Base-by-base conservation (phyloP, 1,140 invertebrate species). In the Carposina sasakii region DNA sequence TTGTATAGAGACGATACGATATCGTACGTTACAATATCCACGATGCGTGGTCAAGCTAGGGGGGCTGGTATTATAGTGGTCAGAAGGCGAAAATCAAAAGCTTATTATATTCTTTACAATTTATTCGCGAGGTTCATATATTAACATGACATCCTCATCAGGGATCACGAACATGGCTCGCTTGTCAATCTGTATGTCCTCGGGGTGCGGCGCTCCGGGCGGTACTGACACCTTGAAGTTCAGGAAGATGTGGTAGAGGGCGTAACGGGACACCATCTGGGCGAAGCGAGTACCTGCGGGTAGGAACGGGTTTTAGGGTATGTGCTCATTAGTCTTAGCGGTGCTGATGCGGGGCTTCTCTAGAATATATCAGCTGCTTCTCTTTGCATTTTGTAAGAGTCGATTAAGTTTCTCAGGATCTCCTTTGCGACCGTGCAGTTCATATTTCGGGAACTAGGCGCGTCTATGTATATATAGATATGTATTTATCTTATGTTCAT, bases 201-300 rank as follows among this genome's bases (percentile, higher is more conserved):
- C n/a, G 2, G 33, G 34, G 10, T 1, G 2, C 2, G 44, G 31
- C 1, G 10, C 16, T 2, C 28, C 19, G 3, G 45, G 45, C 10
- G 12, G 15, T 9, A 36, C 34, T n/a, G 5, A 2, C 2, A 39
- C 0, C 10, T 48, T 12, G 22, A 39, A 20, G 24, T 21, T 48
- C 9, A 40, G 22, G 22, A 39, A 17, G 6, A 48, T 3, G 2
- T 19, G 21, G 1, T 33, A 20, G 3, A 48, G 10, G 13, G 23
- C 16, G 8, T 15, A 16, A 10, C 34, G 19, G 9, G 22, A 12
- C 0, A 24, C 13, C 45, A 28, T 28, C 5, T 40, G 16, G 0
- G 34, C 45, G 12, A 48, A 48, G 13, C 45, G 33, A 2, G 10
- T 44, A 20, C 42, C 42, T 44, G 28, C 4, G 26, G 19, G 5